Base-by-base conservation (phyloP, 2,888 invertebrate genomes). In the Aphrophora alni region DNA sequence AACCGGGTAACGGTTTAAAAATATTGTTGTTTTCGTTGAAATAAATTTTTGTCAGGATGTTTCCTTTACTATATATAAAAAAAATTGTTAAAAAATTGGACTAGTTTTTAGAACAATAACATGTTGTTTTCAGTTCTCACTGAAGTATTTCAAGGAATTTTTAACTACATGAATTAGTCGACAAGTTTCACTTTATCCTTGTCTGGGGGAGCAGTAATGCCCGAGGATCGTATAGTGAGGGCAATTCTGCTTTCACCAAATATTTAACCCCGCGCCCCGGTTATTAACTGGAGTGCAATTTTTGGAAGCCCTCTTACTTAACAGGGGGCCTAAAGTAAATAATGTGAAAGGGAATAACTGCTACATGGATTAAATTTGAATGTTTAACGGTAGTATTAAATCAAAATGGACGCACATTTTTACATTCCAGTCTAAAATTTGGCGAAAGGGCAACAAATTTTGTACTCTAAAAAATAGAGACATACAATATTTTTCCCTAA, bases 151-250 rank as follows among this genome's bases (percentile, higher is more conserved):
- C 2, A 44, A 14, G 2, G 1, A 44, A 44, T 1, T 44, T 44
- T 14, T 44, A 44, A 44, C 2, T 44, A 44, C 1, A 44, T 2
- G 8, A 10, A 10, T 8, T 44, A 17, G 2, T 17, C 44, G 44
- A 14, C 8, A 17, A 44, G 2, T 51, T n/a, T n/a, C n/a, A n/a
- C 72, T 38, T 77, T 80, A 77, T 77, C 83, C 81, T 80, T 81
- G 82, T 95, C 93, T 93, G 89, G 93, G 94, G 94, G 95, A 94
- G 95, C 95, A 92, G 91, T n/a, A 94, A 93, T 94, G 93, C 92
- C 91, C 95, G 91, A 92, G 93, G 95, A 95, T 92, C 95, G 93
- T 92, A 85, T 93, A 93, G 95, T 94, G 95, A 95, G 95, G 91
- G 90, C 92, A 93, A 93, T 94, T 91, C 90, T 95, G 95, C 95